Conservation (phyloP, 1,140 invertebrate species). For the Calycopis cecrops region DNA sequence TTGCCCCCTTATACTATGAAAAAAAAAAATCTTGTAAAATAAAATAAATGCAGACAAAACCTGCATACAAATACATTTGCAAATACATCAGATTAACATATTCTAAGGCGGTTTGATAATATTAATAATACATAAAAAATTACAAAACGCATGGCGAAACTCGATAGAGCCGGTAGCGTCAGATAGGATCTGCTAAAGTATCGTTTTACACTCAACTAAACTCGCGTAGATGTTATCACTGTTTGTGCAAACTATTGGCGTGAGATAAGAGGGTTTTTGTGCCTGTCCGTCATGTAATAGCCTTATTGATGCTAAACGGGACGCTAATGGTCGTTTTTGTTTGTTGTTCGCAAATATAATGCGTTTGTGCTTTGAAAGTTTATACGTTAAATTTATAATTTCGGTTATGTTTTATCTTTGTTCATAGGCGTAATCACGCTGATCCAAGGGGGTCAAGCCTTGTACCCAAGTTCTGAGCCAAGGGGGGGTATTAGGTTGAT, state of each 20-base stretch:
- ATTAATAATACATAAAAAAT: conserved; percentile 10
- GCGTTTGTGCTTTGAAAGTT: not conserved
- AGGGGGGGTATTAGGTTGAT: too few species aligned
- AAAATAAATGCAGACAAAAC: too few species aligned
- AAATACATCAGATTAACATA: not conserved
- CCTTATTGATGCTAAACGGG: conserved; percentile 31
- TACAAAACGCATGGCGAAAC: not conserved
- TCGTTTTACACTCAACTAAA: conserved; percentile 61
- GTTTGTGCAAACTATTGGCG: conserved; percentile 39
- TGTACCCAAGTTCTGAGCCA: too few species aligned
- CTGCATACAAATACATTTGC: too few species aligned
- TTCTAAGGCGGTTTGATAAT: not conserved
- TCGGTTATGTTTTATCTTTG: too few species aligned
- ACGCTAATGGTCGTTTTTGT: conserved; percentile 24
- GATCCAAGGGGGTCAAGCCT: too few species aligned
- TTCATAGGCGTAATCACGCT: too few species aligned
- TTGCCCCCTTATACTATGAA: too few species aligned
- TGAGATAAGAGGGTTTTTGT: conserved; percentile 30
- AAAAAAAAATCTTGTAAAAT: too few species aligned
- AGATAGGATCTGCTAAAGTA: conserved; percentile 59
- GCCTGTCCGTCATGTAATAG: conserved; percentile 22
- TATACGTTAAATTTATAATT: not conserved
- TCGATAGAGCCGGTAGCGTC: conserved; percentile 24
- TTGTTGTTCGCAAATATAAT: conserved; percentile 6
- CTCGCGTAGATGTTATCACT: conserved; percentile 30